Evolutionary conservation across 1,140 invertebrate species (phyloP).

Genomic region (Potamilus streckersoni): DNA sequence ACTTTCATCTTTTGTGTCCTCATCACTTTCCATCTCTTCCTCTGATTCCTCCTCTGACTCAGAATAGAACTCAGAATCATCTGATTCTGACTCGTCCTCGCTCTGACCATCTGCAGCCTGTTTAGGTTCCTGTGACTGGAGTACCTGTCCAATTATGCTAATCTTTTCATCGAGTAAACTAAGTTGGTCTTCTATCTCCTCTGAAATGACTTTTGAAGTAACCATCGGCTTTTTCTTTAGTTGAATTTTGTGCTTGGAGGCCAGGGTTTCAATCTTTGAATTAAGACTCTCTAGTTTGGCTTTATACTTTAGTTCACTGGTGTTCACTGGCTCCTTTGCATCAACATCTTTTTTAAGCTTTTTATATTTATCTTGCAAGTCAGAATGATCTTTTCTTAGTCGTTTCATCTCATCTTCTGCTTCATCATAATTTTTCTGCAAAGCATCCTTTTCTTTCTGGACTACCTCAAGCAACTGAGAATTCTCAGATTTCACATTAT

Average conservation of each 20-base stretch:
- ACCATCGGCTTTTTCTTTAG: conserved; percentile 8
- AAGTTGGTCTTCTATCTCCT: conserved; percentile 49
- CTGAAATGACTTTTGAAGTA: conserved; percentile 19
- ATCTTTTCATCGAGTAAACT: conserved; percentile 49
- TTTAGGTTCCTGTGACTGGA: conserved; percentile 30
- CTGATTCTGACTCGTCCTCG: conserved; percentile 32
- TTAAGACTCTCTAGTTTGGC: conserved; percentile 33
- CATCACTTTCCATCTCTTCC: conserved; percentile 12
- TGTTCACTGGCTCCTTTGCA: conserved; percentile 36
- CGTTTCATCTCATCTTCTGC: conserved; percentile 46
- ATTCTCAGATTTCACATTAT: conserved; percentile 4
- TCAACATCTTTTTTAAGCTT: conserved; percentile 34
- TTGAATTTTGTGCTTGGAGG: conserved; percentile 31
- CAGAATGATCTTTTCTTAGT: conserved; percentile 42
- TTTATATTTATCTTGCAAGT: conserved; percentile 38
- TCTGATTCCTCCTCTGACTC: conserved; percentile 32
- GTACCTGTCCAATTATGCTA: conserved; percentile 41
- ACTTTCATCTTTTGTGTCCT: conserved; percentile 11
- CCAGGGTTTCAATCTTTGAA: conserved; percentile 44
- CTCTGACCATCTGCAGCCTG: conserved; percentile 14
- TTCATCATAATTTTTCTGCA: conserved; percentile 48
- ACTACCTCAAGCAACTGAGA: background rate
- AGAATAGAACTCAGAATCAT: conserved; percentile 40
- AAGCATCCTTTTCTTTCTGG: conserved; percentile 5
- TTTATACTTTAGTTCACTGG: conserved; percentile 43